Conservation (phyloP, 1,140 invertebrate genomes). For the Carposina sasakii region DNA sequence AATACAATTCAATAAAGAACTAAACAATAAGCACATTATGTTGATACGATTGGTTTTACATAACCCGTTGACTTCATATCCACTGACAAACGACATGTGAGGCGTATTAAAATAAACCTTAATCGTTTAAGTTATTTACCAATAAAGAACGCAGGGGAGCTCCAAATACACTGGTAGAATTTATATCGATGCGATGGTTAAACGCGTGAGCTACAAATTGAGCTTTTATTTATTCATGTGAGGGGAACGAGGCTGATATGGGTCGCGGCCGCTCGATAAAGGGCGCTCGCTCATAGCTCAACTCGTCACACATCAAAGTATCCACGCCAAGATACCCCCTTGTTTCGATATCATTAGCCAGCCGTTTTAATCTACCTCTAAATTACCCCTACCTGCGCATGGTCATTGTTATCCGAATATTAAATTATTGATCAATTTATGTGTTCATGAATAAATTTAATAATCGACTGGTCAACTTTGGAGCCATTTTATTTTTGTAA, state of each 20-base stretch:
- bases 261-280: slow-evolving; percentile 63
- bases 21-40: slow-evolving; percentile 14
- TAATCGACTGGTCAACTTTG: too few species aligned
- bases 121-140: too few species aligned
- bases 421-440: too few species aligned
- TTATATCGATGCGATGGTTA: slow-evolving; percentile 53
- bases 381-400: too few species aligned
- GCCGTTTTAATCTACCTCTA: slow-evolving; percentile 11
- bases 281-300: slow-evolving; percentile 46
- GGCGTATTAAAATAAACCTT: too few species aligned
- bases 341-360: slow-evolving; percentile 21
- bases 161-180: slow-evolving; percentile 42
- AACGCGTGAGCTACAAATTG: slow-evolving; percentile 64
- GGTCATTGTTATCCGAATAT: too few species aligned
- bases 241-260: slow-evolving; percentile 62
- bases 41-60: slow-evolving; percentile 38
- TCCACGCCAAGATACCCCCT: slow-evolving; percentile 31
- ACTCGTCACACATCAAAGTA: slow-evolving; percentile 38
- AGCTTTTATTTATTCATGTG: slow-evolving; percentile 69
- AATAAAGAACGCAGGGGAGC: slow-evolving; percentile 18
- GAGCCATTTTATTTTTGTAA: too few species aligned
- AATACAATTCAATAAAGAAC: slow-evolving; percentile 32
- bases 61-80: slow-evolving; percentile 36
- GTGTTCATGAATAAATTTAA: too few species aligned
- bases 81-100: too few species aligned